Evolutionary conservation across 2,797 vertebrate genomes (phyloP), one percentile per base, ranked within the genome.

Genomic region (Limosa lapponica): DNA sequence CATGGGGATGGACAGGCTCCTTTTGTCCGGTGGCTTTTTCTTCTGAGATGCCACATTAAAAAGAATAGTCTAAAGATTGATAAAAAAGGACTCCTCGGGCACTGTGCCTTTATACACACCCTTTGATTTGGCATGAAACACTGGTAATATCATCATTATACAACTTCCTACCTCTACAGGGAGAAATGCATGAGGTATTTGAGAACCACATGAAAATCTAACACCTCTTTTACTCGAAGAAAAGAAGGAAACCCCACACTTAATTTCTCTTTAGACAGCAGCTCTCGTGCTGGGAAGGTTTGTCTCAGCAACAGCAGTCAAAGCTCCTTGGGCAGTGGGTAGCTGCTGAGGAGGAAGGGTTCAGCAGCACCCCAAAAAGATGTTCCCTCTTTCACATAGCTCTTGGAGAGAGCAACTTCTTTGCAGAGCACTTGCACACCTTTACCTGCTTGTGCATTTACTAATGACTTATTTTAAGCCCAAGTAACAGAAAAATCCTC

Each of bases 201-300:
- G 82, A 94, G 93, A 93, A 88, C 34, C 46, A 44, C 69, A 19
- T 83, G 72, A 70, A 94, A 95, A 84, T 52, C 46, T 46, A 90
- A 64, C 70, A 80, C 73, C 28, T 84, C 67, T 93, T 87, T 73
- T 64, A 57, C 59, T 84, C 28, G 55, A 80, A 61, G 27, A 81
- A 41, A 92, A 90, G 37, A 34, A 61, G 41, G 91, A 17, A 37
- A 39, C 7, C 4, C 2, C 32, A 57, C 41, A 27, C 58, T 77
- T 36, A 73, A 55, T 36, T 84, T 57, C 32, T 70, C 64, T 80
- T 69, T 34, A 77, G 55, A n/a, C 55, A 67, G 46, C 43, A 82
- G 24, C 15, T 70, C 27, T 92, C 1, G 0, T 65, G 22, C 71
- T 82, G 54, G 48, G 41, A 65, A 84, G 10, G 44, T 82, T 89